These are phyloP conservation scores for Gordius sp. DNA, from an alignment of 2,888 invertebrate species.

Conservation along the genomic window DNA sequence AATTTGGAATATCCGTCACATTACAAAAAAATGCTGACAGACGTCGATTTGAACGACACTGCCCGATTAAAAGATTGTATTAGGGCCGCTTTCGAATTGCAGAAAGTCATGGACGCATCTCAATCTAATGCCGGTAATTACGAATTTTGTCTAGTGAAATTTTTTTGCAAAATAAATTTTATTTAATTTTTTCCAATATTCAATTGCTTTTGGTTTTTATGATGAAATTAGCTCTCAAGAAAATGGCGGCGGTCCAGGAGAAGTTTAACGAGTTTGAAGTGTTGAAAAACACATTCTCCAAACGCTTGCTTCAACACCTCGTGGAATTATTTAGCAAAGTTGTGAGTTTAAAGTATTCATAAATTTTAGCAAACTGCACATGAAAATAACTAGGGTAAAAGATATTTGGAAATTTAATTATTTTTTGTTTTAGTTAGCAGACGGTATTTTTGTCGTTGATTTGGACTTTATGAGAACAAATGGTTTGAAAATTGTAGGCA, in stretches of 20 bases:
- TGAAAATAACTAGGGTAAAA: no score
- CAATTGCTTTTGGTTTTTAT: background rate
- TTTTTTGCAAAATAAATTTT: background rate
- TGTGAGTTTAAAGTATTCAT: no score
- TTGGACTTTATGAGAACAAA: no score
- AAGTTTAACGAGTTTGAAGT: background rate
- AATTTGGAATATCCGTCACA: conserved; percentile 1
- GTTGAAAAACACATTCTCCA: background rate
- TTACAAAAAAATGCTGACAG: background rate
- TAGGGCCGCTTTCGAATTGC: background rate
- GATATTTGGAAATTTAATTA: no score
- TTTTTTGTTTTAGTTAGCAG: no score
- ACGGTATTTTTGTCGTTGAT: no score
- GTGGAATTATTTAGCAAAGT: background rate
- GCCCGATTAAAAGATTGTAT: background rate
- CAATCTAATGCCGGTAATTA: background rate
- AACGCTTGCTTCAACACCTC: background rate
- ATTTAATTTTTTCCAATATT: background rate
- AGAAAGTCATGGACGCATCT: background rate
- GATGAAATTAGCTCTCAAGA: background rate
- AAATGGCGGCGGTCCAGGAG: background rate
- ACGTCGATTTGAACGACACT: background rate
- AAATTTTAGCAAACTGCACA: no score
- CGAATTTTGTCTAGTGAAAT: background rate
- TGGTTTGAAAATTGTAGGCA: no score